Evolutionary conservation across 92 coral and sea anemone species (phyloP).

Genomic region (Zoanthus sociatus): DNA sequence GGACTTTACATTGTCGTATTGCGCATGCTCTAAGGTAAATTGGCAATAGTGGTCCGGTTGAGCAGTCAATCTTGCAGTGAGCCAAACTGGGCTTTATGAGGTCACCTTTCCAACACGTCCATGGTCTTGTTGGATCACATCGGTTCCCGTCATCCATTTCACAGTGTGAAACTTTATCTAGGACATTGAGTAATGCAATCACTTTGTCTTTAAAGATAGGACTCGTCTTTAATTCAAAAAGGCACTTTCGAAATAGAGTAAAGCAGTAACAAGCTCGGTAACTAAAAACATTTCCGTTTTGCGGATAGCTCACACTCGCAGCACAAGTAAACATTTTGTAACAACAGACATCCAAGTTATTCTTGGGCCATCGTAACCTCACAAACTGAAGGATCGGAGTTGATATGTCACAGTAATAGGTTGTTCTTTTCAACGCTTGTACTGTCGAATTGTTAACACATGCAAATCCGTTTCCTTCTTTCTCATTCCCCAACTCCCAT

Average conservation of each 20-base stretch:
- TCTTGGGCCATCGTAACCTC: constrained; percentile 63
- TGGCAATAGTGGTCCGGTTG: constrained; percentile 93
- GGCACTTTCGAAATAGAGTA: constrained; percentile 88
- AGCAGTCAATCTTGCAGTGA: constrained; percentile 92
- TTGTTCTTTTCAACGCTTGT: constrained; percentile 59
- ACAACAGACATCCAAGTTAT: constrained; percentile 87
- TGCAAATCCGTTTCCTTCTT: constrained; percentile 78
- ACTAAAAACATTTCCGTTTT: constrained; percentile 83
- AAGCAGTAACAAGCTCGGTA: constrained; percentile 91
- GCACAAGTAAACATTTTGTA: constrained; percentile 92
- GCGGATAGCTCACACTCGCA: constrained; percentile 67
- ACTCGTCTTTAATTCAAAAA: constrained; percentile 59
- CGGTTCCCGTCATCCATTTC: constrained; percentile 83
- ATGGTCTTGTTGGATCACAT: constrained; percentile 85
- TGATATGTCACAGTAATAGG: constrained; percentile 84
- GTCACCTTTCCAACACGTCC: constrained; percentile 94
- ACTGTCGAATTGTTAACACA: constrained; percentile 73
- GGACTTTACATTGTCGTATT: constrained; percentile 89
- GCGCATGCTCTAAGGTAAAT: constrained; percentile 97
- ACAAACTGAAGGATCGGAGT: constrained; percentile 36
- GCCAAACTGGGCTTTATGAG: constrained; percentile 85
- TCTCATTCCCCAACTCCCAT: constrained; percentile 86
- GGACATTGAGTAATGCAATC: constrained; percentile 60
- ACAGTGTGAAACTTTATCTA: constrained; percentile 76
- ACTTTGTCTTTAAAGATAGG: constrained; percentile 71